Evolutionary conservation across 2,888 invertebrate species (phyloP), one percentile per base, ranked within the genome.

Genomic region (Dryocosmus kuriphilus): DNA sequence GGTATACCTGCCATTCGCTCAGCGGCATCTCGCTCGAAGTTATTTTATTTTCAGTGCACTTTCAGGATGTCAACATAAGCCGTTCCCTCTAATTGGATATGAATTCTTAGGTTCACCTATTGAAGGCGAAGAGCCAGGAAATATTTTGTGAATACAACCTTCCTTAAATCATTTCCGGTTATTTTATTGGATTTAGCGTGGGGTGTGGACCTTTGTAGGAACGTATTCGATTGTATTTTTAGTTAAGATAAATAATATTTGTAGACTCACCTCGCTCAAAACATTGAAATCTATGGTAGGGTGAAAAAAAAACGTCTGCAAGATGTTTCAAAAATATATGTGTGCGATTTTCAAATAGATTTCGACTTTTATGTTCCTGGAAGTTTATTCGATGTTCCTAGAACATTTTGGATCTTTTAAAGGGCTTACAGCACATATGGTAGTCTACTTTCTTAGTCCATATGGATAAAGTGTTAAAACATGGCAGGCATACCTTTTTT

Each of bases 1-100:
- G 78, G 79, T 80, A 78, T 82, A 77, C 80, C 80, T 75, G 80
- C 80, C 80, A 80, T 71, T 75, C 79, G 82, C 77, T 74, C 78
- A 78, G 75, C 77, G 75, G 77, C 74, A 74, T 77, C 76, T 75
- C 77, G 77, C 74, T 79, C 76, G 77, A 76, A 74, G 75, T 76
- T 67, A 78, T 74, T 82, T 80, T 82, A 71, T 71, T 30, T n/a
- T n/a, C n/a, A 11, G 51, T 30, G 11, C 46, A 71, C 24, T 41
- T 71, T 19, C 71, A 46, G 30, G 19, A 71, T 71, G 51, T 67
- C 46, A 67, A 27, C 19, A 67, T 67, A 67, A 67, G 67, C 51
- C 71, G 71, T 71, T 71, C 71, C 71, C n/a, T 51, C 30, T 71
- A 71, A 51, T 71, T 51, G 51, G 71, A 71, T 71, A 71, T 71